Conservation (phyloP, 2,888 invertebrate species). For the Megaustenia siamemsis region DNA sequence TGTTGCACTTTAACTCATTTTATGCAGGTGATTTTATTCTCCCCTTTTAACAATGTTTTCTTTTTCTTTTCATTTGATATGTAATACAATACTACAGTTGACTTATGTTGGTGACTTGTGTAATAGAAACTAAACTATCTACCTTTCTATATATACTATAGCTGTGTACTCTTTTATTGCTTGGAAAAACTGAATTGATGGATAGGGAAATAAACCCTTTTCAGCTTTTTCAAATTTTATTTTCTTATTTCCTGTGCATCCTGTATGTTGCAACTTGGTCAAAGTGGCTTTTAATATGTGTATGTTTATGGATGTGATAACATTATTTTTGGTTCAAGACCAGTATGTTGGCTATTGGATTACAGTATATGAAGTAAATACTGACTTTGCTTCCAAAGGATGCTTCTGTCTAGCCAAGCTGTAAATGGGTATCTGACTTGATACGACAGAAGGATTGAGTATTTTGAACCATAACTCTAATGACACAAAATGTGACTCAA, state of each 20-base stretch:
- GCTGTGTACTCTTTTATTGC: constrained; percentile 50
- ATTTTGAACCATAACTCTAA: too few relatives aligned
- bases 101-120: constrained; percentile 42
- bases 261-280: constrained; percentile 21
- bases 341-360: too few relatives aligned
- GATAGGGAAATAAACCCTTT: constrained; percentile 54
- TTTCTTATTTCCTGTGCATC: constrained; percentile 28
- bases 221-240: constrained; percentile 24
- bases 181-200: constrained; percentile 39
- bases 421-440: too few relatives aligned
- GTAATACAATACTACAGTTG: constrained; percentile 32
- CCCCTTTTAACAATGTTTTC: background rate
- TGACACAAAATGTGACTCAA: too few relatives aligned
- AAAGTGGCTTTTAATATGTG: constrained; percentile 8
- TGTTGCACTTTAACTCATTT: background rate
- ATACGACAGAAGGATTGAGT: too few relatives aligned
- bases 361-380: too few relatives aligned
- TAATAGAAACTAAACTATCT: constrained; percentile 44
- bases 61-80: constrained; percentile 4
- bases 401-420: too few relatives aligned
- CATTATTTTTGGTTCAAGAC: too few relatives aligned
- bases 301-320: too few relatives aligned
- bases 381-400: too few relatives aligned
- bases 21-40: constrained; percentile 1
- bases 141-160: constrained; percentile 28